These are phyloP conservation scores for Spea hammondii DNA, from an alignment of 2,797 vertebrate species.

Conservation along the genomic window DNA sequence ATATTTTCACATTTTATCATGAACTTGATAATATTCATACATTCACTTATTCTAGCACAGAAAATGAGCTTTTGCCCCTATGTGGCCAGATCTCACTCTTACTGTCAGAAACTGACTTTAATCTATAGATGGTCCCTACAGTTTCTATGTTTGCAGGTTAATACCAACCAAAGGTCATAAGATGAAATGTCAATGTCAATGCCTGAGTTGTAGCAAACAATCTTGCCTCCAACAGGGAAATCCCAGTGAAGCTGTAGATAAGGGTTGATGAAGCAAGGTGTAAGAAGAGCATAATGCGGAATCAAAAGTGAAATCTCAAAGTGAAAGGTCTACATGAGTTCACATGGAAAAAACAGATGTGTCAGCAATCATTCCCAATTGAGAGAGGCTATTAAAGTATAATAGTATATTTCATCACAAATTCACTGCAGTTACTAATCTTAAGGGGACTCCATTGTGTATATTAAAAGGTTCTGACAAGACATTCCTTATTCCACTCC, in stretches of 20 bases:
- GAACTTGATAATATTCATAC: too few relatives aligned
- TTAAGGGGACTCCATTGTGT: conserved; percentile 5
- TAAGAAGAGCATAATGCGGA: conserved; percentile 27
- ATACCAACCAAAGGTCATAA: conserved; percentile 15
- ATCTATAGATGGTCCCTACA: neutral
- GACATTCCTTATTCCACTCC: conserved; percentile 13
- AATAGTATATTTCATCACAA: conserved; percentile 35
- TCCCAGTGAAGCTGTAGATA: conserved; percentile 29
- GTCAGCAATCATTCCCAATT: conserved; percentile 35
- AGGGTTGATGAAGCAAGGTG: conserved; percentile 19
- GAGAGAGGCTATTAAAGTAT: conserved; percentile 23
- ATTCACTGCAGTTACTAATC: conserved; percentile 13
- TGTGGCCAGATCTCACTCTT: neutral
- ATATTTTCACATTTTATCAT: too few relatives aligned
- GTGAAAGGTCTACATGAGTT: conserved; percentile 31
- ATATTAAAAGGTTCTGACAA: conserved; percentile 25
- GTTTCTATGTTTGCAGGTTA: neutral
- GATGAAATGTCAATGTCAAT: conserved; percentile 5
- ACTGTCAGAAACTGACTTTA: neutral
- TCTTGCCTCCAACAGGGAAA: conserved; percentile 1
- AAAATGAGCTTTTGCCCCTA: neutral
- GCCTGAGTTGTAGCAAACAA: conserved; percentile 10
- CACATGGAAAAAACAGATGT: conserved; percentile 29
- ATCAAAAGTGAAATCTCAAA: conserved; percentile 22
- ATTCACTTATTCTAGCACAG: neutral